Percentiles rank a stretch among this genome's conserved stretches.
Evolutionary conservation across 2,797 vertebrate species (phyloP).

Genomic region (Scomberomorus guttatus): DNA sequence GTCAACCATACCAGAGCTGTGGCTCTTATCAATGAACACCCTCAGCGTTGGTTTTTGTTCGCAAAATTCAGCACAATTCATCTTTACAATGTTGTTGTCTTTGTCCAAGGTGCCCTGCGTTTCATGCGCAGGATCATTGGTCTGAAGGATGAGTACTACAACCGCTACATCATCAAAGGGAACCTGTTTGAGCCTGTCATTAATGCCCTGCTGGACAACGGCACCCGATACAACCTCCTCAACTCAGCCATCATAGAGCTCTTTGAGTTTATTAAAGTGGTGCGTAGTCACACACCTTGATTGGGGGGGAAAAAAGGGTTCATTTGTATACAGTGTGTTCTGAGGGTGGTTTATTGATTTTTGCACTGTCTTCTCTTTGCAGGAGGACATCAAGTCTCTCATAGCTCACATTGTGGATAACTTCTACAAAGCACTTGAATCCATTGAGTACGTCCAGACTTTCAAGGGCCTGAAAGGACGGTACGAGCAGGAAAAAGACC

Average conservation of each 20-base stretch:
- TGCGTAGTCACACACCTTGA: conserved; percentile 73
- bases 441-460: conserved; percentile 98
- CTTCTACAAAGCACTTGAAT: conserved; percentile 99
- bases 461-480: conserved; percentile 98
- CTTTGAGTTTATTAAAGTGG: conserved; percentile 99
- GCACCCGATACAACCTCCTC: conserved; percentile 97
- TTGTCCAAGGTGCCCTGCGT: conserved; percentile 92
- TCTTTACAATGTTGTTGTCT: neutral
- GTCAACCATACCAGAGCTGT: neutral
- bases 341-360: neutral
- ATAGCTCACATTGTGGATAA: conserved; percentile 99
- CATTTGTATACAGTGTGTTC: neutral
- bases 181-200: conserved; percentile 99
- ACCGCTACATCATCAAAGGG: conserved; percentile 98
- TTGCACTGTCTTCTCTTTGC: conserved; percentile 31
- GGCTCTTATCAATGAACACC: neutral
- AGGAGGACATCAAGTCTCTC: conserved; percentile 99
- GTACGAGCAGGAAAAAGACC: conserved; percentile 97
- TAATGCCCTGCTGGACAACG: conserved; percentile 97
- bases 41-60: neutral
- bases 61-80: neutral
- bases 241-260: conserved; percentile 98
- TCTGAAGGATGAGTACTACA: conserved; percentile 98
- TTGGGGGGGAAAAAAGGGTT: neutral
- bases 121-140: conserved; percentile 99